Base-by-base conservation (phyloP, 1,140 invertebrate species). In the Nasonia giraulti region DNA sequence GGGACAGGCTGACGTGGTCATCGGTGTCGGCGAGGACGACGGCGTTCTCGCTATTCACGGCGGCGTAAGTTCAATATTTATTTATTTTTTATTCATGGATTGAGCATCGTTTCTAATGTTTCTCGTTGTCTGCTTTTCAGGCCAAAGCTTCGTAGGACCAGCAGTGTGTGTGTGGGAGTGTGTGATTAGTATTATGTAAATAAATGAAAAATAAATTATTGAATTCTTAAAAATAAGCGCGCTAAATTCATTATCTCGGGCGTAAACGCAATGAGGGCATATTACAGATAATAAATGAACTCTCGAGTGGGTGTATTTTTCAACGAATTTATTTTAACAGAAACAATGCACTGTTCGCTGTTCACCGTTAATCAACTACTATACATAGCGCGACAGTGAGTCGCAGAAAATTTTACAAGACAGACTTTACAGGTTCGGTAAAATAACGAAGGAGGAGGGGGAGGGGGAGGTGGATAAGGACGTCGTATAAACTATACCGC, bases 31-130 rank as follows among this genome's bases (percentile, higher is more conserved):
- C 2, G 93, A 92, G 55, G 92, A 94, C 5, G 95, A 96, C 87
- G 95, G 95, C 10, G 93, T 96, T 66, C 83, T 96, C 11, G 96
- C 96, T 40, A 94, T 96, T 88, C 95, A 96, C n/a, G 62, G 40
- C 55, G 77, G 80, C n/a, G 90, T 91, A 80, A 88, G 87, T 87
- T 40, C 17, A 27, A 37, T 37, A 6, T 37, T n/a, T 10, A n/a
- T 11, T 11, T n/a, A 23, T 27, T 2, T 27, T 27, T 27, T 27
- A 27, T 27, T 27, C 27, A 2, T 1, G 1, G 27, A 27, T 27
- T 27, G 1, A 27, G 27, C 27, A 27, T 27, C 27, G 27, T n/a
- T 44, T 82, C 55, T 44, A 68, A 50, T 20, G 10, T 44, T 47
- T 2, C n/a, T 31, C 14, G 68, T 27, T 10, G 4, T 69, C 40